These are phyloP conservation scores for Benthochromis sp. DNA, from an alignment of 2,113 vertebrate species.

Conservation along the genomic window DNA sequence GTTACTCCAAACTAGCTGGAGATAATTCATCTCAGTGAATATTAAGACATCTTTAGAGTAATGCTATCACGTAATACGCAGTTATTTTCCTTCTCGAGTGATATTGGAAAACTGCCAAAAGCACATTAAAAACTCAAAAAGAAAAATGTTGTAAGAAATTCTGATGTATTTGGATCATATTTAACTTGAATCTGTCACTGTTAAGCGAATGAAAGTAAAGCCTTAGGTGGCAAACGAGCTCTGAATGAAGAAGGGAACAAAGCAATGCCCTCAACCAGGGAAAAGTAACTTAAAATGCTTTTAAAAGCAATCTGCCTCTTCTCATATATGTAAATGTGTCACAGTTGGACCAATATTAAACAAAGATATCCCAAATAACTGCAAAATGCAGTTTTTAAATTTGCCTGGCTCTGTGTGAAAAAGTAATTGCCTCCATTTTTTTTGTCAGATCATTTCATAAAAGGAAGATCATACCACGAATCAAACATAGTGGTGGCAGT, in stretches of 20 bases:
- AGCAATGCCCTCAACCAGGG: neutral
- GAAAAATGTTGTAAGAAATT: neutral
- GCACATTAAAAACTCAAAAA: neutral
- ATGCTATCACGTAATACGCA: neutral
- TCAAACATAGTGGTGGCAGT: neutral
- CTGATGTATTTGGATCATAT: neutral
- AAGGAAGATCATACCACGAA: neutral
- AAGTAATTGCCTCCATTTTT: fast-evolving
- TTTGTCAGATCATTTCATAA: neutral
- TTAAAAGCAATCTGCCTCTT: neutral
- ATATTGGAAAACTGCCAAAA: neutral
- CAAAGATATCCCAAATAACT: neutral
- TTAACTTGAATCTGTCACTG: neutral
- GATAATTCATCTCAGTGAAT: neutral
- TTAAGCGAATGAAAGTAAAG: neutral
- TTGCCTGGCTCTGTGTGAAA: neutral
- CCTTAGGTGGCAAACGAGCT: neutral
- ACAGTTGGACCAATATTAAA: neutral
- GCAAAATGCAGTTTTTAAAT: neutral
- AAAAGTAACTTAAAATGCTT: neutral
- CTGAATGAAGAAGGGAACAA: neutral
- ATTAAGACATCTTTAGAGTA: neutral
- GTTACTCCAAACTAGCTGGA: neutral
- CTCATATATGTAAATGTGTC: neutral
- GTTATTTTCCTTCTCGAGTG: neutral